Conservation (phyloP, 1,140 invertebrate genomes). For the Scaptomyza graminum region DNA sequence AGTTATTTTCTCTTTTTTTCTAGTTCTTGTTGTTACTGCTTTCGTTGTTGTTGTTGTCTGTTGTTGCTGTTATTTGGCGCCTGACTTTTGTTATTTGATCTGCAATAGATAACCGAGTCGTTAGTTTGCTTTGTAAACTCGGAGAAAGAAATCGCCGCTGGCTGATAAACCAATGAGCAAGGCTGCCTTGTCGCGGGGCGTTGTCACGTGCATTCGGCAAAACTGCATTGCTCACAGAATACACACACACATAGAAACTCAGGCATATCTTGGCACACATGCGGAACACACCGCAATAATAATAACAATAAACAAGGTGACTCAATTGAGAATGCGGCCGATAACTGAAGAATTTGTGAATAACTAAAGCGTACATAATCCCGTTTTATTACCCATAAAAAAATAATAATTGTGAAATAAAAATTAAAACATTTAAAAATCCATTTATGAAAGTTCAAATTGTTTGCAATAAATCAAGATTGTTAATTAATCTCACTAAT, state of each 20-base stretch:
- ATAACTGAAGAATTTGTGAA: not conserved
- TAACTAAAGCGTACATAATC: not conserved
- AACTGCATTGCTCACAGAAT: slow-evolving; percentile 38
- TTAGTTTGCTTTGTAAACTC: slow-evolving; percentile 41
- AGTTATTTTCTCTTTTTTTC: slow-evolving; percentile 20
- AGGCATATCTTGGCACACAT: slow-evolving; percentile 12
- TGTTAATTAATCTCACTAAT: not conserved
- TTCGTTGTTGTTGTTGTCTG: slow-evolving; percentile 28
- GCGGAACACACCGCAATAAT: slow-evolving; percentile 23
- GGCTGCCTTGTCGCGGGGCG: slow-evolving; percentile 50
- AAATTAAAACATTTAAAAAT: too few relatives aligned
- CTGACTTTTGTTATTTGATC: slow-evolving; percentile 58
- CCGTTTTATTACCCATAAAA: too few relatives aligned
- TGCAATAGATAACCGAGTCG: slow-evolving; percentile 45
- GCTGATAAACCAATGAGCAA: slow-evolving; percentile 28
- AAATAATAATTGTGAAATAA: too few relatives aligned
- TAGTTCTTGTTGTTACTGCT: slow-evolving; percentile 5
- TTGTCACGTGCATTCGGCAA: slow-evolving; percentile 61
- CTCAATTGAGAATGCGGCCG: slow-evolving; percentile 10
- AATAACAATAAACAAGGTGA: slow-evolving; percentile 25
- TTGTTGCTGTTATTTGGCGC: slow-evolving; percentile 17
- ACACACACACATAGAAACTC: slow-evolving; percentile 11
- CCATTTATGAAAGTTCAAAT: not conserved
- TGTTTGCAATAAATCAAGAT: not conserved
- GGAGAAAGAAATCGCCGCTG: slow-evolving; percentile 20